Base-by-base conservation (phyloP, 2,888 invertebrate species). In the Tortrix viridana region DNA sequence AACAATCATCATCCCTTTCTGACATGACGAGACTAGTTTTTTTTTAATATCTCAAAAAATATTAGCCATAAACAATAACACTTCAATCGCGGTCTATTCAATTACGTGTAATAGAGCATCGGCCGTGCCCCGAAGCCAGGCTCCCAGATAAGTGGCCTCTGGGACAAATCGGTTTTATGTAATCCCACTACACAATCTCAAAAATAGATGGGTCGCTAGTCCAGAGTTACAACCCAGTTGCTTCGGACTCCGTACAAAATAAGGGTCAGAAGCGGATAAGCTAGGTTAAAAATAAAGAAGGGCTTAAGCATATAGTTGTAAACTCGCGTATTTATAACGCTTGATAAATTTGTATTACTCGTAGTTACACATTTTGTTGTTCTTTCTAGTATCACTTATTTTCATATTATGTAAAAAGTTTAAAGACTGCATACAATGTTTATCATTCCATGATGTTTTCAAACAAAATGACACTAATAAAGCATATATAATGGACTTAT, bases 141-240 rank as follows among this genome's bases (percentile, higher is more conserved):
- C 49, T 37, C 20, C 26, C 56, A 65, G 67, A 67, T 65, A 67
- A 67, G 65, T 48, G 65, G 59, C 61, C 58, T 63, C 49, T 56
- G 57, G 64, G 59, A 55, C 53, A 54, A 55, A 60, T 49, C 49
- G 57, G 54, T 57, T 54, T 58, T 38, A 32, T 50, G 67, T 65
- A 64, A 73, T 69, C 60, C 69, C 19, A 63, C 60, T 59, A 44
- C 58, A 60, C 55, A 55, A 68, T 71, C 69, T 53, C 55, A 71
- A 65, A 72, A 69, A 69, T 64, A 38, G 47, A 6, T 44, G 65
- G 67, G 16, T 66, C 56, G 65, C 69, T 52, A 62, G 16, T 18
- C 41, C 41, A 47, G 19, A 38, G 47, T 60, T 26, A 54, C 53
- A n/a, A 47, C 20, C 23, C 20, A 49, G 52, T 53, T 47, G 37